Evolutionary conservation across 2,797 vertebrate genomes (phyloP), one percentile per base, ranked within the genome.

Genomic region (Syncerus caffer): DNA sequence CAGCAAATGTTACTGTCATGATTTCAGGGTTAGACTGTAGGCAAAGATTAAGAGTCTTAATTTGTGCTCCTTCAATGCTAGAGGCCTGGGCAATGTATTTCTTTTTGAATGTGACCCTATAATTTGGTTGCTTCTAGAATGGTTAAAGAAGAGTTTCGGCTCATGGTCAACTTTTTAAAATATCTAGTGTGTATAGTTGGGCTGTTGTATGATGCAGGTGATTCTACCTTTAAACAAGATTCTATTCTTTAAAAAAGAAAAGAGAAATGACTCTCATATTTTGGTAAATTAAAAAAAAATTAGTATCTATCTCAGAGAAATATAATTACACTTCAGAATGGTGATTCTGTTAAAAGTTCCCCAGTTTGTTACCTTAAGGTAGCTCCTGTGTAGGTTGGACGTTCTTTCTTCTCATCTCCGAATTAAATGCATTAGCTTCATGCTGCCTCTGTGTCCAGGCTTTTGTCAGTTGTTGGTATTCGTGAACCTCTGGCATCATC

Each of bases 271-370:
- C 57, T 93, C 89, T 82, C 31, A n/a, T 84, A 85, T 85, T 89
- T 60, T 85, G 23, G 27, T 78, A 90, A 55, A 93, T 96, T 93
- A 67, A 95, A 90, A 89, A 47, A 51, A 79, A 47, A 51, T 23
- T 67, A 31, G 42, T 84, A 80, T 92, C 84, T 62, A 7, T 67
- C 60, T 82, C 47, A 62, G 38, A 88, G 78, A 80, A 92, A 88
- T 29, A 17, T 27, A n/a, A 50, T 79, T 17, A 27, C 14, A 51
- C 42, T 58, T 97, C 47, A 85, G n/a, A 85, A 71, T 60, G 51
- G 86, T 12, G 58, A 55, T 50, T 78, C 57, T n/a, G 3, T 87
- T 64, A 50, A 47, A 47, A 17, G 23, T 53, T 25, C 47, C 34
- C 74, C 53, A 19, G 19, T 85, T 45, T 57, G 9, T 55, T 38